Evolutionary conservation across 2,888 invertebrate species (phyloP).

Genomic region (Thera obeliscata): DNA sequence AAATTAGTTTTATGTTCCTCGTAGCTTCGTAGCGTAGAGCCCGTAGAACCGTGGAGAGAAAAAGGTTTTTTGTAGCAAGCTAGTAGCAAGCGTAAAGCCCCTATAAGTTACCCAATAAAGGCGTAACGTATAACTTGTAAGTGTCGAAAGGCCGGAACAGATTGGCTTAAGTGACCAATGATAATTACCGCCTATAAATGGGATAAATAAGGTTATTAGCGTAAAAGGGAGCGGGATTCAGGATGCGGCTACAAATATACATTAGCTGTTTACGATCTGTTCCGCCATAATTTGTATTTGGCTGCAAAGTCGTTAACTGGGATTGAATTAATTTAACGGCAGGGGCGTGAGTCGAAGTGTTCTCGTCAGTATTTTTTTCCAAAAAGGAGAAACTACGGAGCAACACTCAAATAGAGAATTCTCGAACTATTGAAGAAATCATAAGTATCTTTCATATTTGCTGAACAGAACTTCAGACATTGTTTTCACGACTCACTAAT

Average conservation of each 20-base stretch:
- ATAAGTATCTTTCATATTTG: constrained; percentile 54
- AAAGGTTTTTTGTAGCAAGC: constrained; percentile 7
- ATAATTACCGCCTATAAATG: constrained; percentile 43
- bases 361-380: constrained; percentile 43
- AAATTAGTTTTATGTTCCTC: not conserved
- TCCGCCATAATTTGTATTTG: constrained; percentile 46
- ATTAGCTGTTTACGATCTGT: constrained; percentile 48
- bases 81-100: constrained; percentile 9
- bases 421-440: constrained; percentile 50
- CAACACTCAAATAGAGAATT: constrained; percentile 47
- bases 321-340: constrained; percentile 47
- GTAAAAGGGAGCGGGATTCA: constrained; percentile 43
- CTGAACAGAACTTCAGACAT: constrained; percentile 44
- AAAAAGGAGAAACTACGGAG: constrained; percentile 32
- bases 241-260: constrained; percentile 44
- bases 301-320: constrained; percentile 46
- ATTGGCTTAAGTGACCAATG: constrained; percentile 34
- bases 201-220: constrained; percentile 46
- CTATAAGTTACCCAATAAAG: constrained; percentile 26
- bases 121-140: constrained; percentile 29
- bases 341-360: constrained; percentile 35
- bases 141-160: constrained; percentile 30
- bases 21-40: constrained; percentile 8
- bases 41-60: not conserved
- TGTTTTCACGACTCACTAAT: constrained; percentile 44